Conservation (phyloP, 2,797 vertebrate species). For the Diceros bicornis region DNA sequence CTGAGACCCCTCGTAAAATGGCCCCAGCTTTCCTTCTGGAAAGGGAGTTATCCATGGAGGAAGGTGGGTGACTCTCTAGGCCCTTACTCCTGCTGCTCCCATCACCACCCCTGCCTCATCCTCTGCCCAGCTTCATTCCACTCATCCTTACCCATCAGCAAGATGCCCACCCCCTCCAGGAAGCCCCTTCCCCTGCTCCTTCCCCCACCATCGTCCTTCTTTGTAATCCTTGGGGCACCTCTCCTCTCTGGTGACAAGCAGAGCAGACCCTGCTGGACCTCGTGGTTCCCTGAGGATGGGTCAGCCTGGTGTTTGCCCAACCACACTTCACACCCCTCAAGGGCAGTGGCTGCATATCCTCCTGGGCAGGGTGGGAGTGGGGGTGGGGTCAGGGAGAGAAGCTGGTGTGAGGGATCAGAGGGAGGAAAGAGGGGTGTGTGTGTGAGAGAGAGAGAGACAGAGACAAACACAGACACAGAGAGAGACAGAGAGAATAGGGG, state of each 20-base stretch:
- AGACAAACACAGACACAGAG: fast-evolving
- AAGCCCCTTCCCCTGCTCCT: not conserved
- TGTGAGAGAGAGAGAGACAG: not conserved
- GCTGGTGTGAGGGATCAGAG: not conserved
- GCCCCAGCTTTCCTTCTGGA: not conserved
- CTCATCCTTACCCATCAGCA: not conserved
- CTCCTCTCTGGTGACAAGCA: not conserved
- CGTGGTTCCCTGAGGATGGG: not conserved
- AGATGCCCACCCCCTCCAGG: not conserved
- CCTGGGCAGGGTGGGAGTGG: not conserved
- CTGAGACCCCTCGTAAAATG: not conserved
- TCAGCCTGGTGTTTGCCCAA: not conserved
- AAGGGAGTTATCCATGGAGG: not conserved
- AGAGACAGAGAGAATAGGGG: not conserved
- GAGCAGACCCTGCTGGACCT: not conserved
- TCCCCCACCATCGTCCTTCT: not conserved
- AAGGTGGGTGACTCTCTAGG: not conserved
- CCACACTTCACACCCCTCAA: not conserved
- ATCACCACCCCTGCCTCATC: too few relatives aligned
- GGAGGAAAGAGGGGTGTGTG: not conserved
- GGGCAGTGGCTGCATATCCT: not conserved
- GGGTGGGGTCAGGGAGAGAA: too few relatives aligned
- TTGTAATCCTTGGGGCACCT: not conserved
- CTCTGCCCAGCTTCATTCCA: not conserved
- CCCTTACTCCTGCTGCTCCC: not conserved